Evolutionary conservation across 2,113 vertebrate genomes (phyloP).

Genomic region (Synodontis membranacea): DNA sequence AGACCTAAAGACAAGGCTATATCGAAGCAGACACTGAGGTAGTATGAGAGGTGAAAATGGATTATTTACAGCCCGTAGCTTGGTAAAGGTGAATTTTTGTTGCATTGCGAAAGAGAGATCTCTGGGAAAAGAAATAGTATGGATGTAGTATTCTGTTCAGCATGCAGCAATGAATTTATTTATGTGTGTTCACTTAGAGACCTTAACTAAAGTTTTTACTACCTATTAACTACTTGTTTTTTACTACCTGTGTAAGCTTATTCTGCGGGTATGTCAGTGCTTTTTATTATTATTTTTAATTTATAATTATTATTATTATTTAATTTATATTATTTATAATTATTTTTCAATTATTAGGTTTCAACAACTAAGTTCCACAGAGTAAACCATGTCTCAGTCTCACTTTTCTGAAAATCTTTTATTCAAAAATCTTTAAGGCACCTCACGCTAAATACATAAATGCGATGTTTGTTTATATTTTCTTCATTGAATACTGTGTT

Average conservation of each 20-base stretch:
- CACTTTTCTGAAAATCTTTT: background rate
- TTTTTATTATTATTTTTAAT: too few relatives aligned
- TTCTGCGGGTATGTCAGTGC: background rate
- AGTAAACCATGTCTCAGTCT: background rate
- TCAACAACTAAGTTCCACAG: background rate
- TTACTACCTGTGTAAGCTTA: too few relatives aligned
- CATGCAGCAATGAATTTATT: background rate
- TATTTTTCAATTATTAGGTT: background rate
- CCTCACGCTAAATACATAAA: background rate
- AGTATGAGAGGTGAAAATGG: background rate
- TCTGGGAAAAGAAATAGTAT: background rate
- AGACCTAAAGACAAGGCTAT: background rate
- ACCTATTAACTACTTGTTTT: too few relatives aligned
- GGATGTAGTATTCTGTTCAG: background rate
- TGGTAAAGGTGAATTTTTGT: background rate
- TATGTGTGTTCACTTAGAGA: background rate
- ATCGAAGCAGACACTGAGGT: background rate
- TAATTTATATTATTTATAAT: too few relatives aligned
- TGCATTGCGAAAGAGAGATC: background rate
- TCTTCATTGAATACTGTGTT: background rate
- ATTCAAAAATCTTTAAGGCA: too few relatives aligned
- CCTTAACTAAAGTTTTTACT: background rate
- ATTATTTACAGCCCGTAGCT: conserved; percentile 9
- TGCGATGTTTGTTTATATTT: background rate
- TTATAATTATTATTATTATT: too few relatives aligned